Evolutionary conservation across 2,888 invertebrate species (phyloP), one percentile per base, ranked within the genome.

Genomic region (Leucania comma): DNA sequence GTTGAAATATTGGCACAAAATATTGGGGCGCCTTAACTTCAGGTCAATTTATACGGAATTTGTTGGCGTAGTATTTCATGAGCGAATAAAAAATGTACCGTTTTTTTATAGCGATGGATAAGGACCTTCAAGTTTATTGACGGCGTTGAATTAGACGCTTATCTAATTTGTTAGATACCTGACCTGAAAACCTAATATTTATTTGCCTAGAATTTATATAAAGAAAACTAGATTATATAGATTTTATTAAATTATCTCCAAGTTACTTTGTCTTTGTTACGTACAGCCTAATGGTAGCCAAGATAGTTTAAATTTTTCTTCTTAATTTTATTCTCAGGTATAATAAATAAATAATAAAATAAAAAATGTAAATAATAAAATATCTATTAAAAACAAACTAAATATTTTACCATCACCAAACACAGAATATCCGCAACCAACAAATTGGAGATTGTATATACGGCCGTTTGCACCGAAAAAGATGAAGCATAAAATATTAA

Each of bases 1-100:
- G 59, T 68, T 72, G 71, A 64, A 83, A 69, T 73, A 78, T 78
- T 10, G 61, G 22, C 54, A 60, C 38, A 50, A 59, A 78, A 74
- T 78, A 58, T 80, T 48, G 42, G 46, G 26, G 32, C 17, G 73
- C 42, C 53, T 65, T 53, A 80, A 50, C 61, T 26, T 69, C 42
- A 57, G 61, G 70, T 78, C 61, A 70, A 75, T 74, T 82, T 58
- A 58, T 62, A 29, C 64, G 38, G 57, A 71, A 68, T 57, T 69
- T 26, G 38, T 58, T 67, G 56, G 35, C 61, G 20, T 32, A 63
- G 26, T 68, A 61, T 61, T 61, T 68, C 24, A 22, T 20, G 58
- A 29, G n/a, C 42, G 53, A 42, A 67, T 71, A 64, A 69, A 67
- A 68, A 54, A 56, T 57, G 50, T 50, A 35, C 3, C 26, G n/a